These are phyloP conservation scores for Thymallus thymallus DNA, from an alignment of 2,113 vertebrate genomes.

Conservation along the genomic window DNA sequence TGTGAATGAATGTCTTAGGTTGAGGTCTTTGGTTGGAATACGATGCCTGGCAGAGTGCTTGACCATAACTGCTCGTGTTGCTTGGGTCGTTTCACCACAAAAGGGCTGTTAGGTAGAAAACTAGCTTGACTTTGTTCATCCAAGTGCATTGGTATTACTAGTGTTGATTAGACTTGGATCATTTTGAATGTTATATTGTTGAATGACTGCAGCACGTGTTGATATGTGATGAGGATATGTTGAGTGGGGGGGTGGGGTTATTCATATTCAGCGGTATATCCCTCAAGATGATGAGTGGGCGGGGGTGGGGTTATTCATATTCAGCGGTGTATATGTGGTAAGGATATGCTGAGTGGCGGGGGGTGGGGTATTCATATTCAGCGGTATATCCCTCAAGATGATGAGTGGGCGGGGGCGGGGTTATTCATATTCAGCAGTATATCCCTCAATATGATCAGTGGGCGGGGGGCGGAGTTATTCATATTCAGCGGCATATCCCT, in stretches of 20 bases:
- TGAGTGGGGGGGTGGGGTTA: background rate
- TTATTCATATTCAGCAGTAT: no score
- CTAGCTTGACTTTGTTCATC: constrained; percentile 43
- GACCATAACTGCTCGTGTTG: constrained; percentile 1
- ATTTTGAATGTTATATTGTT: constrained; percentile 40
- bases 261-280: no score
- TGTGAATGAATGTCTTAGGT: constrained; percentile 51
- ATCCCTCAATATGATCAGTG: no score
- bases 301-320: no score
- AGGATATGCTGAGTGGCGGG: no score
- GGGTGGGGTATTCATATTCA: no score
- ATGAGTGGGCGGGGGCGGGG: no score
- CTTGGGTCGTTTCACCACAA: constrained; percentile 47
- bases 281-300: no score
- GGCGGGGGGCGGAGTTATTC: no score
- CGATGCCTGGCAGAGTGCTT: constrained; percentile 45
- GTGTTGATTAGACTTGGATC: constrained; percentile 38
- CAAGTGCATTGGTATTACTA: background rate
- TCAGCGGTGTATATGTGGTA: no score
- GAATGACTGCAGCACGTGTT: constrained; percentile 59
- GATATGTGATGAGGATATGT: background rate
- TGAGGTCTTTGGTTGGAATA: constrained; percentile 33
- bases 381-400: no score
- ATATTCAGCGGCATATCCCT: no score
- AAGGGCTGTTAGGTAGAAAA: constrained; percentile 59